These are phyloP conservation scores for Thunnus albacares DNA, from an alignment of 2,797 vertebrate species.

Conservation along the genomic window DNA sequence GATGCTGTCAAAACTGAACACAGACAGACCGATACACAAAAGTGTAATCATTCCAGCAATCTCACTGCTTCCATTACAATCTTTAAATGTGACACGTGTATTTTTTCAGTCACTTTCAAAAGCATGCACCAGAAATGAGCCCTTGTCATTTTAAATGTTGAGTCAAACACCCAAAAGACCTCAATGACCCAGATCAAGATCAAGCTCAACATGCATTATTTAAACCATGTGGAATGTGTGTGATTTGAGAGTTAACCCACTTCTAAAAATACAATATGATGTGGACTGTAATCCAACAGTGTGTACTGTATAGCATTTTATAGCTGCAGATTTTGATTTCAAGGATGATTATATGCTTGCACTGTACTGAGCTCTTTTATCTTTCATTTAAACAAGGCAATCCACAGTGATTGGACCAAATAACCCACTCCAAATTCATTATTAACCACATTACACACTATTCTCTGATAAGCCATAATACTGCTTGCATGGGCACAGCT, in stretches of 20 bases:
- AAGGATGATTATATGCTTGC: constrained; percentile 49
- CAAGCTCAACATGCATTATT: constrained; percentile 59
- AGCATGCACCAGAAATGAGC: constrained; percentile 29
- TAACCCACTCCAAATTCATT: constrained; percentile 54
- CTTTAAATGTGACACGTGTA: constrained; percentile 43
- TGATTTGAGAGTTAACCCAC: constrained; percentile 54
- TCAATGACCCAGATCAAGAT: constrained; percentile 61
- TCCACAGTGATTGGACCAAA: constrained; percentile 48
- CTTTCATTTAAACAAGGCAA: constrained; percentile 49
- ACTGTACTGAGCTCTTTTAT: constrained; percentile 43
- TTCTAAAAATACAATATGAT: constrained; percentile 59
- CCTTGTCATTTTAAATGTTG: constrained; percentile 56
- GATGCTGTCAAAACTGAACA: constrained; percentile 46
- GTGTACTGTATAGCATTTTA: constrained; percentile 13
- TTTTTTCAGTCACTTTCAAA: constrained; percentile 45
- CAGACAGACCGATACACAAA: constrained; percentile 46
- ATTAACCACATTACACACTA: constrained; percentile 54
- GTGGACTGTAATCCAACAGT: constrained; percentile 25
- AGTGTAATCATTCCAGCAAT: constrained; percentile 50
- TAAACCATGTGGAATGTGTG: constrained; percentile 47
- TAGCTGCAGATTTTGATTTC: constrained; percentile 49
- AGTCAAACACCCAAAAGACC: constrained; percentile 63
- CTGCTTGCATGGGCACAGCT: constrained; percentile 58
- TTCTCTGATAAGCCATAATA: constrained; percentile 60
- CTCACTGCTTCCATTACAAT: constrained; percentile 48